Conservation (phyloP, 2,888 invertebrate species). For the Drosophila paracracens region DNA sequence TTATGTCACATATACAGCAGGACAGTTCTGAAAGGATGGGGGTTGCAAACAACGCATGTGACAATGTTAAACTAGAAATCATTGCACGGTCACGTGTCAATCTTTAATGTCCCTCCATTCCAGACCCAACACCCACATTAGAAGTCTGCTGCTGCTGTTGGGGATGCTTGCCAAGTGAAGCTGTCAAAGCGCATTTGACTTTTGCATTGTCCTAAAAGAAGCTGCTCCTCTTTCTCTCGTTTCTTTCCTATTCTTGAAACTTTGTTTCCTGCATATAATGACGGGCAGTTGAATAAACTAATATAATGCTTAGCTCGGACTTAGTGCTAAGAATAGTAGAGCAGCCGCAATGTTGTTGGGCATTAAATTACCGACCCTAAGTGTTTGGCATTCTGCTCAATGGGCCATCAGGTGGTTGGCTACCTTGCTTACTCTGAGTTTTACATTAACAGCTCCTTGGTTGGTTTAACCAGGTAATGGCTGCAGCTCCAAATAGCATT, state of each 20-base stretch:
- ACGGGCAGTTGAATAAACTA: conserved; percentile 56
- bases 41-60: conserved; percentile 64
- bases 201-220: conserved; percentile 38
- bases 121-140: conserved; percentile 6
- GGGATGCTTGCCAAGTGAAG: conserved; percentile 42
- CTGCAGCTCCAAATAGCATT: conserved; percentile 22
- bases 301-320: conserved; percentile 40
- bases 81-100: conserved; percentile 84
- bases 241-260: conserved; percentile 11
- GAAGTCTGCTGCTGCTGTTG: conserved; percentile 5
- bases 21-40: conserved; percentile 3
- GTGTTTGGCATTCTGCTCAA: conserved; percentile 43
- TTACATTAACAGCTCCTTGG: conserved; percentile 12
- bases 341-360: conserved; percentile 12
- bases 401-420: conserved; percentile 51
- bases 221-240: conserved; percentile 2
- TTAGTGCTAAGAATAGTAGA: conserved; percentile 21
- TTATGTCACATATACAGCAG: conserved; percentile 49
- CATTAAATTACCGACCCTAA: conserved; percentile 52
- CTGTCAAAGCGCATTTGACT: conserved; percentile 76
- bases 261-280: conserved; percentile 54
- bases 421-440: conserved; percentile 40
- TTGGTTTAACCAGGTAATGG: conserved; percentile 35
- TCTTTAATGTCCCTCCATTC: conserved; percentile 68
- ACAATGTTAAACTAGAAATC: conserved; percentile 82